Evolutionary conservation across 2,113 vertebrate genomes (phyloP).

Genomic region (Prolemur simus): DNA sequence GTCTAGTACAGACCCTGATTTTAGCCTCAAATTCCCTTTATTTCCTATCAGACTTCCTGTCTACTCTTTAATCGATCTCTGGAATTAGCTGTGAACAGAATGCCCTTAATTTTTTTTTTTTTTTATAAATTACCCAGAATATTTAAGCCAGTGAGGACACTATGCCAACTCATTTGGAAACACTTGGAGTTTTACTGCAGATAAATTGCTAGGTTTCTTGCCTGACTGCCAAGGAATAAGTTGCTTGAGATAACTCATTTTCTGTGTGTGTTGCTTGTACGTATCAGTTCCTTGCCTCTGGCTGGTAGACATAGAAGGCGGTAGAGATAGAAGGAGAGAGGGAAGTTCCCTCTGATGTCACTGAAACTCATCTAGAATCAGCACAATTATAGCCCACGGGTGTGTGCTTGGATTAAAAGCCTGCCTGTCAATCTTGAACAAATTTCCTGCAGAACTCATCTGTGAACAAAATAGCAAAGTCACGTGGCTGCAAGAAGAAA

Average conservation of each 20-base stretch:
- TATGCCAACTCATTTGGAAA: slow-evolving; percentile 31
- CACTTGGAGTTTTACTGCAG: not conserved
- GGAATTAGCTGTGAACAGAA: slow-evolving; percentile 10
- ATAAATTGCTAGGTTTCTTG: slow-evolving; percentile 40
- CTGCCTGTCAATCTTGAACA: not conserved
- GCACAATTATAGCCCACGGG: not conserved
- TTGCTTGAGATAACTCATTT: slow-evolving; percentile 55
- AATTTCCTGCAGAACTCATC: not conserved
- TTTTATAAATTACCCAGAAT: slow-evolving; percentile 36
- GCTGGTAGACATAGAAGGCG: not conserved
- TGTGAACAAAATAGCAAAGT: slow-evolving; percentile 16
- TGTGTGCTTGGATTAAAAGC: slow-evolving; percentile 9
- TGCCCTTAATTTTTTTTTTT: slow-evolving; percentile 52
- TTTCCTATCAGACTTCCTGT: slow-evolving; percentile 56
- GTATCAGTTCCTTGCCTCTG: slow-evolving; percentile 41
- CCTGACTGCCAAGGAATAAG: slow-evolving; percentile 45
- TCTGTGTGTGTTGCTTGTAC: not conserved
- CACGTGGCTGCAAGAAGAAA: not conserved
- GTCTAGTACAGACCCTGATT: slow-evolving; percentile 3
- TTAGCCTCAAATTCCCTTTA: slow-evolving; percentile 47
- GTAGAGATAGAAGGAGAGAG: not conserved
- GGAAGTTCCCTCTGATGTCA: slow-evolving; percentile 6
- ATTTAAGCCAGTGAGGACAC: not conserved
- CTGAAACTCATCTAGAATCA: slow-evolving; percentile 4
- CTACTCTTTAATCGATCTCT: slow-evolving; percentile 66